A percentile compares a stretch with the other conserved stretches of the same genome.
These are phyloP conservation scores for Aselliscus stoliczkanus DNA, from an alignment of 2,797 vertebrate genomes.

Conservation along the genomic window DNA sequence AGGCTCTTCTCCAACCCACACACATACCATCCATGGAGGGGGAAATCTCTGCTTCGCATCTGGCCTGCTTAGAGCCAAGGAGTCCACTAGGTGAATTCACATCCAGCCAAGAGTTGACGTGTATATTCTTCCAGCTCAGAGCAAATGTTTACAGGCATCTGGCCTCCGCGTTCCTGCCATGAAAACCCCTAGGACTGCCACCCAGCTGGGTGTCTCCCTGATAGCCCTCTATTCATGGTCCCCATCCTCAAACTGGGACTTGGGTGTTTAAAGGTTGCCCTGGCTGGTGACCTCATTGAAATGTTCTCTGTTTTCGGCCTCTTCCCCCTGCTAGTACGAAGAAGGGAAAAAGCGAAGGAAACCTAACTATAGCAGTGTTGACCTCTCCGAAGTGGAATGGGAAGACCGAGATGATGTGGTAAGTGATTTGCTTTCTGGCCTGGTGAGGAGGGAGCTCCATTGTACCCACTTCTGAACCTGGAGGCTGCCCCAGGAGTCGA, in stretches of 20 bases:
- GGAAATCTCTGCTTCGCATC: neutral
- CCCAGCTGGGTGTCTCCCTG: too few relatives aligned
- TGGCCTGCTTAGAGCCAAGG: neutral
- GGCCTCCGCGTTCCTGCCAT: neutral
- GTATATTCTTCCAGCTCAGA: neutral
- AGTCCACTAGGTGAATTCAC: neutral
- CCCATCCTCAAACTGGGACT: neutral
- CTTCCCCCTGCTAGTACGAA: conserved; percentile 88
- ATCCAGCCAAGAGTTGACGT: neutral
- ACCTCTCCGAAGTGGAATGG: conserved; percentile 98
- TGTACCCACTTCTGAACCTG: conserved; percentile 9
- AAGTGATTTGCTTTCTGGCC: conserved; percentile 70
- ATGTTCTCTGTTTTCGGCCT: neutral
- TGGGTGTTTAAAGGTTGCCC: neutral
- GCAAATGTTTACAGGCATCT: neutral
- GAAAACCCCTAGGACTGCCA: neutral
- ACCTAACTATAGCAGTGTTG: conserved; percentile 97
- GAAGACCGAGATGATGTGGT: conserved; percentile 97
- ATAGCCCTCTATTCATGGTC: neutral
- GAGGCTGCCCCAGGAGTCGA: neutral
- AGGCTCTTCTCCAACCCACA: neutral
- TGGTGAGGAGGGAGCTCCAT: neutral
- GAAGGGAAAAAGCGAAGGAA: conserved; percentile 95
- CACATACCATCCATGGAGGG: neutral
- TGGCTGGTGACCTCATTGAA: neutral